A percentile compares a stretch with the other conserved stretches of the same genome.
Evolutionary conservation across 2,888 invertebrate genomes (phyloP).

Genomic region (Odontomyia ornata): DNA sequence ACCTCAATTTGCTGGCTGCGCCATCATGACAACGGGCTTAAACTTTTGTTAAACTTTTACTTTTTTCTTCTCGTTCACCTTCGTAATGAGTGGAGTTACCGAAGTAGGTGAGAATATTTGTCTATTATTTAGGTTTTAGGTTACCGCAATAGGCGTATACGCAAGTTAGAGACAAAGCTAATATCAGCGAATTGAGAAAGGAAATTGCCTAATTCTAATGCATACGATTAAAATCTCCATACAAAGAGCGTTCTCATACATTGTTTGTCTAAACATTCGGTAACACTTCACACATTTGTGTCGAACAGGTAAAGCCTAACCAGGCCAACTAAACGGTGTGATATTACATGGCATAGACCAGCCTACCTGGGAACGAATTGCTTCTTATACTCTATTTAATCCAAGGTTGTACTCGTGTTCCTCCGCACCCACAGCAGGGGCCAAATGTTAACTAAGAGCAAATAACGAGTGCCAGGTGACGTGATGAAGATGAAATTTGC

Average conservation of each 20-base stretch:
- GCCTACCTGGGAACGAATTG: slow-evolving; percentile 1
- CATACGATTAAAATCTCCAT: too few species aligned
- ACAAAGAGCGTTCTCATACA: too few species aligned
- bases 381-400: slow-evolving; percentile 11
- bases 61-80: not conserved
- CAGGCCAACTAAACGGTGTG: not conserved
- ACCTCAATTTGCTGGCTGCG: slow-evolving; percentile 9
- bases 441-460: slow-evolving; percentile 29
- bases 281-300: not conserved
- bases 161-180: too few species aligned
- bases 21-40: slow-evolving; percentile 30
- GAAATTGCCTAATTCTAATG: too few species aligned
- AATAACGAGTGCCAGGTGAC: slow-evolving; percentile 19
- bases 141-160: too few species aligned
- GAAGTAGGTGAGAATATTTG: not conserved
- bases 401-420: not conserved
- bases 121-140: too few species aligned
- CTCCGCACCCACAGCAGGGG: not conserved
- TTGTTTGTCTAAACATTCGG: not conserved
- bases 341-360: not conserved
- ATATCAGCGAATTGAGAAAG: too few species aligned
- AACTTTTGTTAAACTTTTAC: not conserved
- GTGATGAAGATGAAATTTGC: slow-evolving; percentile 40
- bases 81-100: not conserved
- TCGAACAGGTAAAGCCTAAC: not conserved